These are phyloP conservation scores for Thecophora atra DNA, from an alignment of 2,888 invertebrate genomes.

Conservation along the genomic window DNA sequence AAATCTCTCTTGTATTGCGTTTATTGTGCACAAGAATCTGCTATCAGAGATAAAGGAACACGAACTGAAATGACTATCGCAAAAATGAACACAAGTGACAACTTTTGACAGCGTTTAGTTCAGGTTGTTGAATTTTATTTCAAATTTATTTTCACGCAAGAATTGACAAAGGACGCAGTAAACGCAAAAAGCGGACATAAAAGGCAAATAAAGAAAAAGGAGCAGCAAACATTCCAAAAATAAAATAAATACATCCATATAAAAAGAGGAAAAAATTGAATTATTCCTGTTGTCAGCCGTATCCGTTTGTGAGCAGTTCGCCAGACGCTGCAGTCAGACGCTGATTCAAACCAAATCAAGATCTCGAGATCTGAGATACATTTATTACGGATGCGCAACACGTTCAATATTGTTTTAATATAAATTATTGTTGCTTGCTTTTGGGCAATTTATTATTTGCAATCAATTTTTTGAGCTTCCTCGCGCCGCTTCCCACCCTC, in stretches of 20 bases:
- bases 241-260: neutral
- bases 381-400: conserved; percentile 29
- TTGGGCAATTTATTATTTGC: neutral
- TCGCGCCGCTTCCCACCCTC: neutral
- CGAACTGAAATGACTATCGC: neutral
- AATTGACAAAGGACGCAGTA: too few species aligned
- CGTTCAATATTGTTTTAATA: conserved; percentile 35
- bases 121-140: conserved; percentile 18
- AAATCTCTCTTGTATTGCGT: neutral
- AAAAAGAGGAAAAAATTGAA: neutral
- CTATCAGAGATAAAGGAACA: neutral
- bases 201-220: too few species aligned
- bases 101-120: conserved; percentile 24
- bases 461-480: neutral
- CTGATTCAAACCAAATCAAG: neutral
- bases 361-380: neutral
- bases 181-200: neutral
- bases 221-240: neutral
- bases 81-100: neutral
- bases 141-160: neutral
- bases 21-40: neutral
- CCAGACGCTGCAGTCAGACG: neutral
- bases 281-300: neutral
- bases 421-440: conserved; percentile 19
- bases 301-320: conserved; percentile 9